Evolutionary conservation across 2,113 vertebrate genomes (phyloP).

Genomic region (Bagarius yarrelli): DNA sequence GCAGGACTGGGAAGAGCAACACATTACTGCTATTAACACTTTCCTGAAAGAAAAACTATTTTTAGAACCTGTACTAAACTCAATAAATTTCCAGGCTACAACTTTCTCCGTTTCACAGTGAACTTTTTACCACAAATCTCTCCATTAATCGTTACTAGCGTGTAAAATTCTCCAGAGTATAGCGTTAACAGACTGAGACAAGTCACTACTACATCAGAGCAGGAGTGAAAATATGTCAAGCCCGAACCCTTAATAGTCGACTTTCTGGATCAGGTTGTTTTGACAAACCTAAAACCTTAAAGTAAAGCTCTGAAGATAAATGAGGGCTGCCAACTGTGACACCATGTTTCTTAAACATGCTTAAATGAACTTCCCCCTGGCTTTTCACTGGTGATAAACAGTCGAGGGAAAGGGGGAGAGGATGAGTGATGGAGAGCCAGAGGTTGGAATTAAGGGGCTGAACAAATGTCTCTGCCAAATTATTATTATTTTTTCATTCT

Average conservation of each 20-base stretch:
- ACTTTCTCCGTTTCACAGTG: too few species aligned
- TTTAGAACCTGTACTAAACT: not conserved
- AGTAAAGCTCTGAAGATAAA: slow-evolving; percentile 33
- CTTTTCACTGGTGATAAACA: slow-evolving; percentile 66
- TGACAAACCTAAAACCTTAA: slow-evolving; percentile 27
- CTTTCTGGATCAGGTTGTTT: slow-evolving; percentile 21
- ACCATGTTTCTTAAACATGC: slow-evolving; percentile 56
- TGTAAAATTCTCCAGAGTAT: not conserved
- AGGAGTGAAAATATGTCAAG: slow-evolving; percentile 13
- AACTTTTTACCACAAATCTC: slow-evolving; percentile 15
- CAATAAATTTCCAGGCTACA: not conserved
- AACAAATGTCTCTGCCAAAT: slow-evolving; percentile 9
- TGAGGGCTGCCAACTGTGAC: slow-evolving; percentile 39
- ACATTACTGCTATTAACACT: not conserved
- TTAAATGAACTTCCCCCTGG: slow-evolving; percentile 74
- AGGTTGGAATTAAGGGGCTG: not conserved
- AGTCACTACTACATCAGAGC: not conserved
- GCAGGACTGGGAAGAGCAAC: not conserved
- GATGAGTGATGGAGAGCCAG: slow-evolving; percentile 58
- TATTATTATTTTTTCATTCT: not conserved
- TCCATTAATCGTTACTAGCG: not conserved
- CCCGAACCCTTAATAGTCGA: not conserved
- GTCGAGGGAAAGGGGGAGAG: slow-evolving; percentile 43
- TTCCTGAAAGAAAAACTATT: not conserved
- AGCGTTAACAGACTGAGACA: slow-evolving; percentile 7